Conservation (phyloP, 1,140 invertebrate species). For the Drosophila cardini region DNA sequence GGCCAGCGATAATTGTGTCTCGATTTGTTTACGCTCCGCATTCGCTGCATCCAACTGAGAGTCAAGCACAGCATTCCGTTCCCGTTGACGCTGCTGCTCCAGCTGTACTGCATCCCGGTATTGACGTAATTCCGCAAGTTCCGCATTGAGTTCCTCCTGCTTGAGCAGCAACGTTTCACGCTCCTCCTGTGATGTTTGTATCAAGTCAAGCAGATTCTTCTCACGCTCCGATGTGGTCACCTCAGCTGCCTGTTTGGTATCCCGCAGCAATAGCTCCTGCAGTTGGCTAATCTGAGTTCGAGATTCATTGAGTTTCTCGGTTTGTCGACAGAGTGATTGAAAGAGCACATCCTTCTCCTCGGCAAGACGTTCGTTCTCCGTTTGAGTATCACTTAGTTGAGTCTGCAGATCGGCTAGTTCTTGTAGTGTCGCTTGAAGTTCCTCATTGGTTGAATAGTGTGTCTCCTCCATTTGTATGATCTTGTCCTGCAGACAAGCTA, state of each 20-base stretch:
- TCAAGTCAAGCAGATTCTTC: constrained; percentile 92
- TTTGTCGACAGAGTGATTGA: constrained; percentile 96
- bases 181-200: constrained; percentile 94
- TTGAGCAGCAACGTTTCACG: constrained; percentile 90
- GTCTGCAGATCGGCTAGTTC: constrained; percentile 95
- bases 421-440: constrained; percentile 96
- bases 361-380: constrained; percentile 93
- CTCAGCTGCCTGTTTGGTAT: constrained; percentile 87
- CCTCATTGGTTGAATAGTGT: constrained; percentile 94
- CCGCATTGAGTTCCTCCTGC: constrained; percentile 90
- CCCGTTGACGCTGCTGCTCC: constrained; percentile 88
- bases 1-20: constrained; percentile 89
- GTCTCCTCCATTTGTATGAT: constrained; percentile 91
- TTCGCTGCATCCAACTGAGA: constrained; percentile 89
- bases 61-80: constrained; percentile 89
- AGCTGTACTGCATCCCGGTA: constrained; percentile 85
- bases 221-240: constrained; percentile 90
- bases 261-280: constrained; percentile 89
- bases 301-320: constrained; percentile 94
- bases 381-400: constrained; percentile 93
- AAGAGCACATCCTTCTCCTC: constrained; percentile 95
- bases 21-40: constrained; percentile 89
- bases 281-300: constrained; percentile 89
- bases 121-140: constrained; percentile 87
- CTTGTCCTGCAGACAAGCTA: constrained; percentile 95